These are phyloP conservation scores for Telmatherina bonti DNA, from an alignment of 2,797 vertebrate genomes.

Conservation along the genomic window DNA sequence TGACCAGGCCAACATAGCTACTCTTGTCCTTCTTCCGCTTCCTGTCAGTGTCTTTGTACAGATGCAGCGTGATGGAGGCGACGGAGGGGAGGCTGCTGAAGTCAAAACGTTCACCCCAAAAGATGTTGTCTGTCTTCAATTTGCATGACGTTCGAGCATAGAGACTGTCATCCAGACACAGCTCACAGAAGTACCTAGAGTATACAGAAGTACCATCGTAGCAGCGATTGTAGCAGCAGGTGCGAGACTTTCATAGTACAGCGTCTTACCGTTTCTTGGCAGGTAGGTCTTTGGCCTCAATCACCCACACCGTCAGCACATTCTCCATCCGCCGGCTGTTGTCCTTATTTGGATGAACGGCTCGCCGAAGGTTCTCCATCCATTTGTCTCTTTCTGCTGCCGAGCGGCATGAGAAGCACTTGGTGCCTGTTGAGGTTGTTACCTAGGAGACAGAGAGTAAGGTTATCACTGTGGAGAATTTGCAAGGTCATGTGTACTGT, in stretches of 20 bases:
- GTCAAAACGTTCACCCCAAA: slow-evolving; percentile 98
- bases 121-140: slow-evolving; percentile 94
- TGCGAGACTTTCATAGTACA: not conserved
- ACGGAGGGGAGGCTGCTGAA: slow-evolving; percentile 90
- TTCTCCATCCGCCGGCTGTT: slow-evolving; percentile 93
- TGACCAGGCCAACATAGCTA: slow-evolving; percentile 94
- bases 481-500: not conserved
- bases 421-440: slow-evolving; percentile 92
- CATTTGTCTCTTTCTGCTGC: slow-evolving; percentile 95
- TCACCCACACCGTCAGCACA: slow-evolving; percentile 93
- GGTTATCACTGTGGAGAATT: not conserved
- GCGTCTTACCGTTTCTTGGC: slow-evolving; percentile 89
- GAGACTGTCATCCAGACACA: slow-evolving; percentile 95
- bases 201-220: not conserved
- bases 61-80: slow-evolving; percentile 91
- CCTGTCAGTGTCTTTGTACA: slow-evolving; percentile 96
- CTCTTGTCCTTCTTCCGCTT: slow-evolving; percentile 98
- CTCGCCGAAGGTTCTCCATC: slow-evolving; percentile 96
- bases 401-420: slow-evolving; percentile 95
- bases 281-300: slow-evolving; percentile 95
- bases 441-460: slow-evolving; percentile 80
- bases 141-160: slow-evolving; percentile 97
- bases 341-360: slow-evolving; percentile 94
- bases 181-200: slow-evolving; percentile 92
- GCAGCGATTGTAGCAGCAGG: not conserved